phyloP scores from a whole-genome alignment of 2,888 invertebrate genomes.

The Lymantria dispar region DNA sequence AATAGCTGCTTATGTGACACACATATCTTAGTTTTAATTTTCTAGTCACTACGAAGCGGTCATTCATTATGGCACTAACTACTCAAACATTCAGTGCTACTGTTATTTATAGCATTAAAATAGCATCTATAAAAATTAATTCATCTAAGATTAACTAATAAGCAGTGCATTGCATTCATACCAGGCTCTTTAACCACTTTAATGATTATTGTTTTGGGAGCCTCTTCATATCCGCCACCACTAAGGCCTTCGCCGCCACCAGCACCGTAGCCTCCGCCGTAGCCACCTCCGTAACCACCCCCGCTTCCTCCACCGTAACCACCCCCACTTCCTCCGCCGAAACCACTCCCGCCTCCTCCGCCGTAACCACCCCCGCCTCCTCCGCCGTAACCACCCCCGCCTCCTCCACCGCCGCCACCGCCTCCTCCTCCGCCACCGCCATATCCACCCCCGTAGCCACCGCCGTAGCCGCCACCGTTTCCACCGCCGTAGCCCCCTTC shows the following conservation, averaged over 20 bases:
- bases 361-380: slow-evolving; percentile 27
- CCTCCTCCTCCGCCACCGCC: slow-evolving; percentile 27
- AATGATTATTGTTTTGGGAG: slow-evolving; percentile 48
- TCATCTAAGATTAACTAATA: slow-evolving; percentile 16
- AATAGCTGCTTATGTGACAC: too few relatives aligned
- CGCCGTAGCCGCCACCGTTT: slow-evolving; percentile 34
- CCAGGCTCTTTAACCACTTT: slow-evolving; percentile 53
- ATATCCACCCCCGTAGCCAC: slow-evolving; percentile 39
- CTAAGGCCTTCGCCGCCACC: slow-evolving; percentile 22
- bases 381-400: slow-evolving; percentile 33
- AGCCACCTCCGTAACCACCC: slow-evolving; percentile 10
- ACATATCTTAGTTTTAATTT: too few relatives aligned
- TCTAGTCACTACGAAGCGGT: too few relatives aligned
- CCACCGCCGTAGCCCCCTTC: slow-evolving; percentile 40
- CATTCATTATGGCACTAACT: too few relatives aligned
- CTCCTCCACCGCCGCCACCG: slow-evolving; percentile 9
- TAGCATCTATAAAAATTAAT: slow-evolving; percentile 1
- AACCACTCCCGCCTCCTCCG: neutral
- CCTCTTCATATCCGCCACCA: slow-evolving; percentile 40
- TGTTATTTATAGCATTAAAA: too few relatives aligned
- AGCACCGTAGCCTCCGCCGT: slow-evolving; percentile 14
- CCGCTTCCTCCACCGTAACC: slow-evolving; percentile 36
- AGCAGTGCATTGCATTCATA: slow-evolving; percentile 30
- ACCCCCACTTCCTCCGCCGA: slow-evolving; percentile 29
- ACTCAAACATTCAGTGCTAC: too few relatives aligned